Percentiles rank a stretch among this genome's conserved stretches.
Evolutionary conservation across 2,797 vertebrate genomes (phyloP).

Genomic region (Linurgus olivaceus): DNA sequence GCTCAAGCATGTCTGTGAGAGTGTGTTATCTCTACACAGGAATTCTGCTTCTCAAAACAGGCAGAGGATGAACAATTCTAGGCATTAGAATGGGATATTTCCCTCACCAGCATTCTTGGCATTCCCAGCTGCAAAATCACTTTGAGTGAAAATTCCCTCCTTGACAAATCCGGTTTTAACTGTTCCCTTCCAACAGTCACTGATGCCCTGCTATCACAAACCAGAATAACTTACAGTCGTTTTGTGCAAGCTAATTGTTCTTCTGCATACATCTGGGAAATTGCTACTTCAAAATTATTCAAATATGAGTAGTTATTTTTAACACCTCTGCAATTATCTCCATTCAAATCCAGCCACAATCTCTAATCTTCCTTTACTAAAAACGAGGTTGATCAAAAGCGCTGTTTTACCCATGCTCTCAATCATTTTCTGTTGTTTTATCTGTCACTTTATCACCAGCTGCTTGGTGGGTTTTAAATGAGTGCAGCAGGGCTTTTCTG

Average conservation of each 20-base stretch:
- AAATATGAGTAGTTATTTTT: background rate
- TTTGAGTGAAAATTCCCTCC: background rate
- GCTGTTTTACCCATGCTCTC: background rate
- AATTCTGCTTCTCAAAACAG: background rate
- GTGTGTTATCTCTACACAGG: background rate
- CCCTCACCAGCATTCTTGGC: background rate
- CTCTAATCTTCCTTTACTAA: background rate
- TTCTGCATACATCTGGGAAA: background rate
- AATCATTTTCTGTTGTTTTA: background rate
- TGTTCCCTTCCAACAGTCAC: background rate
- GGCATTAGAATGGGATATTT: background rate
- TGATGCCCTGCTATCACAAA: background rate
- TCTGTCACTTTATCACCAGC: background rate
- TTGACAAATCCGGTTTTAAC: background rate
- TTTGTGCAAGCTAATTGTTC: background rate
- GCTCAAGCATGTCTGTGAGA: background rate
- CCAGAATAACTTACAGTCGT: background rate
- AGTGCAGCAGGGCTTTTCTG: fast-evolving
- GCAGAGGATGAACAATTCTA: background rate
- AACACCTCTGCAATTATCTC: background rate
- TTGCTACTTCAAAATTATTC: background rate
- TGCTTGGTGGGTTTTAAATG: background rate
- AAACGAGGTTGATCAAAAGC: background rate
- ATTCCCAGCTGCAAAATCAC: background rate
- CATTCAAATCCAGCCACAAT: background rate